Conservation (phyloP, 2,797 vertebrate species). For the Neostethus bicornis region DNA sequence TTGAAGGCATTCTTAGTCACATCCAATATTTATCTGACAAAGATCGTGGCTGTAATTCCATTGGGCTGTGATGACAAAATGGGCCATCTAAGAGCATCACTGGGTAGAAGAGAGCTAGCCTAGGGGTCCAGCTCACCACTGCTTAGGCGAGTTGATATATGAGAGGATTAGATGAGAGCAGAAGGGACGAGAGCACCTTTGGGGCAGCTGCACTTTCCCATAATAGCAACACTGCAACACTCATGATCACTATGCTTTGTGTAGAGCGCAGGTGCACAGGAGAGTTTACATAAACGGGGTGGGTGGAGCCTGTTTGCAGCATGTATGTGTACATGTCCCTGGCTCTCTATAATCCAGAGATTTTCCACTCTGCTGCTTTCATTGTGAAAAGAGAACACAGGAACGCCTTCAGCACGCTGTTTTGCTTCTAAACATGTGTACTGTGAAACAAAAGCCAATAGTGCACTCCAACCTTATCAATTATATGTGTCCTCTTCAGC, state of each 20-base stretch:
- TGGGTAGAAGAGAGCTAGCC: slow-evolving; percentile 52
- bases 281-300: slow-evolving; percentile 48
- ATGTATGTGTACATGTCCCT: slow-evolving; percentile 45
- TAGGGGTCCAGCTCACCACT: slow-evolving; percentile 52
- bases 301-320: slow-evolving; percentile 26
- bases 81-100: slow-evolving; percentile 56
- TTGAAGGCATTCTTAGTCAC: slow-evolving; percentile 23
- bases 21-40: slow-evolving; percentile 50
- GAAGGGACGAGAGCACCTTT: slow-evolving; percentile 53
- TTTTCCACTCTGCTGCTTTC: slow-evolving; percentile 72
- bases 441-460: slow-evolving; percentile 57
- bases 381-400: slow-evolving; percentile 62
- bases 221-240: slow-evolving; percentile 65
- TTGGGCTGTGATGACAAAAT: slow-evolving; percentile 60
- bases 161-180: slow-evolving; percentile 64
- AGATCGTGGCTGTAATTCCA: slow-evolving; percentile 52
- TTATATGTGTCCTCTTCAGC: slow-evolving; percentile 60
- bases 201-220: slow-evolving; percentile 56
- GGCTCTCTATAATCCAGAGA: slow-evolving; percentile 65
- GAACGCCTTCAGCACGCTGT: slow-evolving; percentile 58
- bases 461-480: slow-evolving; percentile 65
- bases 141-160: slow-evolving; percentile 69
- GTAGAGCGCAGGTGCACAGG: slow-evolving; percentile 44
- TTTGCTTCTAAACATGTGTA: slow-evolving; percentile 56
- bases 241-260: slow-evolving; percentile 43